Conservation (phyloP, 92 coral and sea anemone genomes). For the Zoanthus sansibaricus region DNA sequence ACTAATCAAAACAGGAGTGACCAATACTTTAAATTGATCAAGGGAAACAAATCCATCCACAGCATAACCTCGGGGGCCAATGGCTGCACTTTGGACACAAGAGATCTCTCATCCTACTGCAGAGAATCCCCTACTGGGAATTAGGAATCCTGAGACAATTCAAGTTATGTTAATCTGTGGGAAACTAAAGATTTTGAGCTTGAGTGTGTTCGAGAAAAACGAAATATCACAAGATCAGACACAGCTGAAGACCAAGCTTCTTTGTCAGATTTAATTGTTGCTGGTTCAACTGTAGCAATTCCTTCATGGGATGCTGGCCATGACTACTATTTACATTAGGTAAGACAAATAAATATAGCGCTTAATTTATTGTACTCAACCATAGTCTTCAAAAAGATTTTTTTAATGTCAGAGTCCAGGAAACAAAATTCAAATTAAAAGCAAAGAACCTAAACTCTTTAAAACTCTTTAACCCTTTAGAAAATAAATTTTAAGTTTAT, state of each 20-base stretch:
- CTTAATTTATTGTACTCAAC: too few species aligned
- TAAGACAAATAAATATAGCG: too few species aligned
- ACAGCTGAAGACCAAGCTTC: background rate
- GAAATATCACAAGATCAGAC: slow-evolving; percentile 26
- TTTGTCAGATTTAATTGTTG: background rate
- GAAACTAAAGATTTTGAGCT: slow-evolving; percentile 28
- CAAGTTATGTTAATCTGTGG: slow-evolving; percentile 8
- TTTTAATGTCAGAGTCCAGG: too few species aligned
- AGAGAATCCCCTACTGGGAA: slow-evolving; percentile 4
- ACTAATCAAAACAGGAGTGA: background rate
- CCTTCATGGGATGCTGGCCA: slow-evolving; percentile 29
- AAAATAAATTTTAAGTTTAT: too few species aligned
- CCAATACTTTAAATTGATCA: slow-evolving; percentile 5
- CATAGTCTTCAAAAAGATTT: too few species aligned
- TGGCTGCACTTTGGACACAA: slow-evolving; percentile 36
- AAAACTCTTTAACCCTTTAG: too few species aligned
- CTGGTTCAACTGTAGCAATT: slow-evolving; percentile 19
- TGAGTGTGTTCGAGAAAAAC: background rate
- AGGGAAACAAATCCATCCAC: slow-evolving; percentile 8
- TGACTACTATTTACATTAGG: background rate
- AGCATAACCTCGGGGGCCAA: slow-evolving; percentile 18
- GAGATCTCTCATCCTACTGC: slow-evolving; percentile 37
- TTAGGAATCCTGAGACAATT: slow-evolving; percentile 4
- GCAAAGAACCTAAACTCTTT: too few species aligned
- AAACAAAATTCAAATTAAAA: too few species aligned